Evolutionary conservation across 2,888 invertebrate genomes (phyloP).

Genomic region (Idaea straminata): DNA sequence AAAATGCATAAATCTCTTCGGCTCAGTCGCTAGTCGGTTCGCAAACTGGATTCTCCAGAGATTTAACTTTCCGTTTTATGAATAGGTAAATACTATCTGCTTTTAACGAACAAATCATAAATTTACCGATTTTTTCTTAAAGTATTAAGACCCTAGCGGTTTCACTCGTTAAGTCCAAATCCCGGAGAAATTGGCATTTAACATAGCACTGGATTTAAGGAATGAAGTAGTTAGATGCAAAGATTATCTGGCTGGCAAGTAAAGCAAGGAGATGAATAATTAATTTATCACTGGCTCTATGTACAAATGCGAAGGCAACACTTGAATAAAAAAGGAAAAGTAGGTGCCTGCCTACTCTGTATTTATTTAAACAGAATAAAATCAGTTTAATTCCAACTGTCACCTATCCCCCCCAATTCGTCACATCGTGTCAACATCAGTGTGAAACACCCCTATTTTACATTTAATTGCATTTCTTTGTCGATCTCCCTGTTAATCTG

Average conservation of each 20-base stretch:
- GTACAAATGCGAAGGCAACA: no score
- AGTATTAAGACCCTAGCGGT: no score
- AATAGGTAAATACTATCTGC: constrained; percentile 64
- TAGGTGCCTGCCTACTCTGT: background rate
- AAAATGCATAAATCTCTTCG: constrained; percentile 75
- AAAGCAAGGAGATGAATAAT: no score
- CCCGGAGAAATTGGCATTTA: no score
- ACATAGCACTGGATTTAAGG: no score
- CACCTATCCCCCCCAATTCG: constrained; percentile 63
- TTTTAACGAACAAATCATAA: constrained; percentile 22
- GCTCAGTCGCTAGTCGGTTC: constrained; percentile 47
- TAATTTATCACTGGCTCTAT: no score
- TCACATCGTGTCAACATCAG: constrained; percentile 73
- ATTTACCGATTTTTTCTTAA: background rate
- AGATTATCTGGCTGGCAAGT: no score
- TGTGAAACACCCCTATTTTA: constrained; percentile 77
- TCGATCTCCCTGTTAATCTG: constrained; percentile 74
- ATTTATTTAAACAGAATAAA: background rate
- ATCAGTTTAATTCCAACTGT: background rate
- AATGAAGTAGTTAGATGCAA: no score
- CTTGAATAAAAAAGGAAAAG: no score
- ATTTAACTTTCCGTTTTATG: constrained; percentile 72
- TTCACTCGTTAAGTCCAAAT: no score
- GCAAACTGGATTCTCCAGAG: constrained; percentile 65
- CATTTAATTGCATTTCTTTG: constrained; percentile 81